Conservation (phyloP, 2,888 invertebrate species). For the Macrosiphum euphorbiae region DNA sequence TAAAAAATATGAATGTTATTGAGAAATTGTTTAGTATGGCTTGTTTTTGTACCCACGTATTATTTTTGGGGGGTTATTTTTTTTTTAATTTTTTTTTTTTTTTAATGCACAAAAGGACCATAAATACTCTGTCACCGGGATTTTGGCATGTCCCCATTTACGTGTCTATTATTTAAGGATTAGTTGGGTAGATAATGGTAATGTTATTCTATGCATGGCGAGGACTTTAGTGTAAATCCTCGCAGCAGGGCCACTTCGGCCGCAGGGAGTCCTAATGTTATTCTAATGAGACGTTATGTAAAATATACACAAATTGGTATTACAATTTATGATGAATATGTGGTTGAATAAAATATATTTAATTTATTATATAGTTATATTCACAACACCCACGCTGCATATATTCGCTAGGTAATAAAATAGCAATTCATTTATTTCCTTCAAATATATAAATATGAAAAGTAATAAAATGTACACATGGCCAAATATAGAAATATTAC, state of each 20-base stretch:
- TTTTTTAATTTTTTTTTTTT: constrained; percentile 47
- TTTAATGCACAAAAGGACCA: constrained; percentile 50
- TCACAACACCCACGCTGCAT: not conserved
- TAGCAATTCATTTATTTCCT: not conserved
- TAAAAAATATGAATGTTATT: constrained; percentile 61
- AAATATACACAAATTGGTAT: constrained; percentile 60
- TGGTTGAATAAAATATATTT: constrained; percentile 33
- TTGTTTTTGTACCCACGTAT: constrained; percentile 58
- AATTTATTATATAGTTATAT: constrained; percentile 20
- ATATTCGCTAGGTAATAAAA: not conserved
- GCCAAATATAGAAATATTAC: constrained; percentile 2
- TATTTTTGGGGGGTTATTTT: constrained; percentile 55
- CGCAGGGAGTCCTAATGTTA: constrained; percentile 64
- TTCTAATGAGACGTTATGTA: constrained; percentile 62
- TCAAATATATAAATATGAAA: not conserved
- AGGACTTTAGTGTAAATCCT: constrained; percentile 63
- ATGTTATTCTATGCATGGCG: constrained; percentile 62
- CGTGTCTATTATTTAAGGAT: constrained; percentile 64
- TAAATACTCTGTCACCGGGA: constrained; percentile 62
- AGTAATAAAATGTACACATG: not conserved
- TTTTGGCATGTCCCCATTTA: constrained; percentile 62
- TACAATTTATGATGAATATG: constrained; percentile 42
- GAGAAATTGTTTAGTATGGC: constrained; percentile 61
- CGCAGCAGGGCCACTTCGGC: constrained; percentile 58
- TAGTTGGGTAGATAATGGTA: constrained; percentile 63